Base-by-base conservation (phyloP, 2,797 vertebrate genomes). In the Typhlichthys subterraneus region DNA sequence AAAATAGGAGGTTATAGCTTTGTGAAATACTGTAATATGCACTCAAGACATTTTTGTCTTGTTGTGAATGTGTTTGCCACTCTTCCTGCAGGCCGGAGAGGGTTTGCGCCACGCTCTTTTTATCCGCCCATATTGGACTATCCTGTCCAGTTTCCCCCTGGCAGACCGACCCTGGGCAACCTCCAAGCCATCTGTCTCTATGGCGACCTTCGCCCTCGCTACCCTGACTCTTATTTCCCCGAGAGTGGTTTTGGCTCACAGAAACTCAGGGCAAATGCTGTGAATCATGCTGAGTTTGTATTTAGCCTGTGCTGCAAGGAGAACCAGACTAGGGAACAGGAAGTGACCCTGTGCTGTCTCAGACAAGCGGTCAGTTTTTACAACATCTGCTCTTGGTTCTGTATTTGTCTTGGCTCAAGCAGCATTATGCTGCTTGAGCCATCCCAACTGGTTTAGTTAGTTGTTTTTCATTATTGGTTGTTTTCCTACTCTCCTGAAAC, bases 241-340 rank as follows among this genome's bases (percentile, higher is more conserved):
- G 0, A 0, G 1, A 67, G 17, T 42, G 80, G 84, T 19, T 92
- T 73, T 48, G 57, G 84, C 15, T 3, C 63, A 33, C 31, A 19
- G 54, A 61, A 0, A 60, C 76, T 87, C 7, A 59, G 23, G 59
- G 92, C 76, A 13, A 46, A 12, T 0, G 78, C 90, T 7, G 64
- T 93, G 55, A 93, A 94, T 62, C 85, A 66, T 0, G 78, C 86
- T 0, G 92, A 93, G 82, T 74, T 76, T 29, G 90, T 87, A 90
- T 89, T 90, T 56, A 31, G 63, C 1, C 17, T 46, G 0, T 94
- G 93, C 75, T 94, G 92, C 64, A 31, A 61, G 33, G n/a, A 53
- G 6, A 79, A 82, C 51, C 70, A 82, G 63, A 86, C 67, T 0
- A 55, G 65, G 80, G 76, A 31, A 5, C 57, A 11, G 15, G 70